phyloP scores from a whole-genome alignment of 2,113 vertebrate genomes.

The Orthonyx spaldingii region DNA sequence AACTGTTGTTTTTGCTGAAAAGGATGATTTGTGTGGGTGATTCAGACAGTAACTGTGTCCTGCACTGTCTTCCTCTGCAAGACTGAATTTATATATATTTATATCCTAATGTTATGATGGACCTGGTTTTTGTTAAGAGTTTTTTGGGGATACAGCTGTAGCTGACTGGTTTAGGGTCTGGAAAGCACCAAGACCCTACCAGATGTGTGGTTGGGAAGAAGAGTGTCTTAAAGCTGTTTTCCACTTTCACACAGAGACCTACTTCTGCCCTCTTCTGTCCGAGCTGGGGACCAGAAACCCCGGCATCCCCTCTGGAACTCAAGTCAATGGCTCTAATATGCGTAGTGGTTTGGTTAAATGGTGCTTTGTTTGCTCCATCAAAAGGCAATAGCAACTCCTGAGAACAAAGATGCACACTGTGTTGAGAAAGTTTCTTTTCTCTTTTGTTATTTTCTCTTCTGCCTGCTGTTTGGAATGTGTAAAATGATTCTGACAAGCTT shows the following conservation, averaged over 20 bases:
- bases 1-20: background rate
- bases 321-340: background rate
- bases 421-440: constrained; percentile 42
- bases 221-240: background rate
- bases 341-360: background rate
- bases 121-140: background rate
- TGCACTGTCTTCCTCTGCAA: background rate
- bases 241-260: background rate
- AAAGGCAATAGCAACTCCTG: background rate
- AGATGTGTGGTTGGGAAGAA: background rate
- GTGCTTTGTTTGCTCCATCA: background rate
- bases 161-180: background rate
- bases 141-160: background rate
- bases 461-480: constrained; percentile 56
- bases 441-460: constrained; percentile 35
- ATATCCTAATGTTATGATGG: background rate
- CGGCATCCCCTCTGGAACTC: background rate
- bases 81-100: background rate
- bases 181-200: background rate
- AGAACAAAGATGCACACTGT: background rate
- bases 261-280: background rate
- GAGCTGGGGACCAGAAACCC: background rate
- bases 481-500: constrained; percentile 48
- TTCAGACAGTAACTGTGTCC: background rate
- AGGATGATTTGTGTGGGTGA: background rate